Conservation (phyloP, 2,888 invertebrate species). For the Yponomeuta sedellus region DNA sequence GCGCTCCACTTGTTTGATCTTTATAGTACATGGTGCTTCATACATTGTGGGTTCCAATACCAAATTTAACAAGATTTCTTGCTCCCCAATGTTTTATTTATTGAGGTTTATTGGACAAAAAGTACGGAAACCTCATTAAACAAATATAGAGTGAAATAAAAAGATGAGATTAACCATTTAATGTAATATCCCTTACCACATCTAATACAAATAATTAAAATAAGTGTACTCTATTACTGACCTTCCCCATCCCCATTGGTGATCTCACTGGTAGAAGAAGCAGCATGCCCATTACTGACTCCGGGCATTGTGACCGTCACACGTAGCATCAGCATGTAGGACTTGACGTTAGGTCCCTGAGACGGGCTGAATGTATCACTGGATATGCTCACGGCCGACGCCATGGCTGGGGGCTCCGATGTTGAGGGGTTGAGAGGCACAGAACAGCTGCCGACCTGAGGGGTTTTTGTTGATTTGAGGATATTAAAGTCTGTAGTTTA, state of each 20-base stretch:
- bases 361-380: constrained; percentile 88
- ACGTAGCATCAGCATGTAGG: constrained; percentile 86
- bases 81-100: no score
- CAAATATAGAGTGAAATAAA: no score
- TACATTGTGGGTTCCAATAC: no score
- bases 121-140: no score
- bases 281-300: constrained; percentile 40
- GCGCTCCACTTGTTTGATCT: no score
- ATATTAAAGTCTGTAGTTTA: not conserved
- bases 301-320: constrained; percentile 73
- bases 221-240: not conserved
- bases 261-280: constrained; percentile 56
- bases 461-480: not conserved
- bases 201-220: no score
- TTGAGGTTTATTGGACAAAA: no score
- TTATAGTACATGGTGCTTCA: no score
- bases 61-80: no score
- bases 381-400: constrained; percentile 89
- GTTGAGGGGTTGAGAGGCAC: constrained; percentile 84
- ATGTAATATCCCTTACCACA: no score
- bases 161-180: no score
- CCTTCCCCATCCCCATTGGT: constrained; percentile 71
- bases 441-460: constrained; percentile 81
- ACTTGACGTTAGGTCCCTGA: constrained; percentile 87
- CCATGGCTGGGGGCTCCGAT: constrained; percentile 79